Evolutionary conservation across 92 coral and sea anemone species (phyloP).

Genomic region (Heteractis magnifica): DNA sequence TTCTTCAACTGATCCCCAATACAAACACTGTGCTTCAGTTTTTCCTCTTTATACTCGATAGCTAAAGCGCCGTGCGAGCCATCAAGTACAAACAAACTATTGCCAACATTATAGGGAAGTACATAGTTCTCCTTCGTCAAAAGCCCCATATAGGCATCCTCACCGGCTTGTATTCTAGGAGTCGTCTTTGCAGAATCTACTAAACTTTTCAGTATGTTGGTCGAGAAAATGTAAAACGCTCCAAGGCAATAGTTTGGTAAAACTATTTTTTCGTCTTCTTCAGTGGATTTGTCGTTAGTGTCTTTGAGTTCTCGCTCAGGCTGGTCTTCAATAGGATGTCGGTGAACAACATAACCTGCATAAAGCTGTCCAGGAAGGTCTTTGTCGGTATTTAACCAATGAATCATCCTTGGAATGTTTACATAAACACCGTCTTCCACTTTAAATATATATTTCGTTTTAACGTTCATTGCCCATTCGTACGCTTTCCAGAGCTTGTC

Average conservation of each 20-base stretch:
- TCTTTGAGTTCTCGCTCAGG: background rate
- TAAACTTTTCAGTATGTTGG: constrained; percentile 21
- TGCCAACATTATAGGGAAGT: constrained; percentile 25
- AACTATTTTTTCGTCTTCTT: constrained; percentile 12
- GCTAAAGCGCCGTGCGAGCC: constrained; percentile 40
- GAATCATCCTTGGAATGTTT: constrained; percentile 41
- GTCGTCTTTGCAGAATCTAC: constrained; percentile 10
- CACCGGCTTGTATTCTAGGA: constrained; percentile 30
- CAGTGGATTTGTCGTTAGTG: background rate
- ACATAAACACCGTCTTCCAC: constrained; percentile 58
- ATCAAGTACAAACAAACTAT: constrained; percentile 31
- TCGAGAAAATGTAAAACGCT: constrained; percentile 49
- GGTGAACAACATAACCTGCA: constrained; percentile 37
- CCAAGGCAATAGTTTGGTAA: constrained; percentile 40
- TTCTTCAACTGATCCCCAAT: constrained; percentile 26
- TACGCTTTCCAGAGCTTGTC: constrained; percentile 44
- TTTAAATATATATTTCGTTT: constrained; percentile 39
- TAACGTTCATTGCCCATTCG: constrained; percentile 29
- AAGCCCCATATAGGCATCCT: constrained; percentile 54
- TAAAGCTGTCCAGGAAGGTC: constrained; percentile 40
- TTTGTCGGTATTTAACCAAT: constrained; percentile 35
- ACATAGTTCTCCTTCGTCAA: constrained; percentile 34
- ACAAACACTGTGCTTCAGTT: constrained; percentile 35
- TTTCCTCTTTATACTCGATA: constrained; percentile 34
- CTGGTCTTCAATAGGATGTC: constrained; percentile 24